Conservation (phyloP, 2,797 vertebrate genomes). For the Luscinia megarhynchos region DNA sequence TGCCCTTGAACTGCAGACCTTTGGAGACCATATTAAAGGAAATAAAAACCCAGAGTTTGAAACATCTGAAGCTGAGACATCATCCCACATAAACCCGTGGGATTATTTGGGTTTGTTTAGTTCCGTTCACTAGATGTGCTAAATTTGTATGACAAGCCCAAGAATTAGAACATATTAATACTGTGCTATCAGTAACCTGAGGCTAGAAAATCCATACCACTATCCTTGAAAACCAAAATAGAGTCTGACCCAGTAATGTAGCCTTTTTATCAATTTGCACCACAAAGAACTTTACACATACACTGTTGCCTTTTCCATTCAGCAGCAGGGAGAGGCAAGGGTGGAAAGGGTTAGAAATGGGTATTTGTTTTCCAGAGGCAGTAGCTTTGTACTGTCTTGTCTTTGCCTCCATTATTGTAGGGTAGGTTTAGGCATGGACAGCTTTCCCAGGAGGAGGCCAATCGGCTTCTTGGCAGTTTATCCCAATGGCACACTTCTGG, state of each 20-base stretch:
- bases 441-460: neutral
- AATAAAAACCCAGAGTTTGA: slow-evolving; percentile 2
- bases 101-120: slow-evolving; percentile 3
- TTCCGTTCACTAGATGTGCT: neutral
- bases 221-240: neutral
- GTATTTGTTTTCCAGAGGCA: neutral
- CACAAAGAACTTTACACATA: neutral
- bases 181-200: neutral
- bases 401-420: neutral
- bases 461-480: neutral
- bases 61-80: neutral
- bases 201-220: neutral
- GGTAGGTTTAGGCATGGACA: neutral
- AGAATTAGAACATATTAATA: neutral
- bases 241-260: neutral
- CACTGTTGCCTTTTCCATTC: neutral
- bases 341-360: neutral
- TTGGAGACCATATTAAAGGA: slow-evolving; percentile 21
- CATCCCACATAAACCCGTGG: neutral
- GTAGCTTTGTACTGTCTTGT: neutral
- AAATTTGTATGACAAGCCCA: neutral
- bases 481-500: neutral
- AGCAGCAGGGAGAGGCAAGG: neutral
- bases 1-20: slow-evolving; percentile 10
- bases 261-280: neutral